A percentile compares a stretch with the other conserved stretches of the same genome.
These are phyloP conservation scores for Xyrauchen texanus DNA, from an alignment of 2,113 vertebrate genomes.

Conservation along the genomic window DNA sequence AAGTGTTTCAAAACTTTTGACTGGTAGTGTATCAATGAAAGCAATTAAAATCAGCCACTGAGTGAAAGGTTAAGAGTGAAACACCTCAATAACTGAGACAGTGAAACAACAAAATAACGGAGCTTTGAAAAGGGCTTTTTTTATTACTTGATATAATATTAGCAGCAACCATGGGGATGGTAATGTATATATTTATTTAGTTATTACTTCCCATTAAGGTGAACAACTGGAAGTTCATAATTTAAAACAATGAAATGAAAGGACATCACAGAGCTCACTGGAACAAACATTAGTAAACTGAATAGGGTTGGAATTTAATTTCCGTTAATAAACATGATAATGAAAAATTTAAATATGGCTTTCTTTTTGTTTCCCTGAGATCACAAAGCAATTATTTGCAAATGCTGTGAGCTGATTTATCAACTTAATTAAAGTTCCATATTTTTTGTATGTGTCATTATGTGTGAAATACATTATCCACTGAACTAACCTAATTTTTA, in stretches of 20 bases:
- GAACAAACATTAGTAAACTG: background rate
- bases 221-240: constrained; percentile 32
- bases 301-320: constrained; percentile 16
- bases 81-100: constrained; percentile 19
- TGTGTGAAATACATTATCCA: constrained; percentile 15
- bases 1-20: too few relatives aligned
- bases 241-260: constrained; percentile 11
- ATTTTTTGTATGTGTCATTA: constrained; percentile 27
- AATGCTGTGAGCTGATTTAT: constrained; percentile 47
- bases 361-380: constrained; percentile 36
- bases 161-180: background rate
- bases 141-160: constrained; percentile 35
- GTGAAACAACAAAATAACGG: constrained; percentile 19
- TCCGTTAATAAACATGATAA: constrained; percentile 49
- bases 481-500: background rate
- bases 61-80: constrained; percentile 25
- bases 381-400: constrained; percentile 55
- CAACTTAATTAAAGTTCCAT: constrained; percentile 50
- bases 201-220: constrained; percentile 9
- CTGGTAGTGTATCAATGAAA: background rate
- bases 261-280: constrained; percentile 12
- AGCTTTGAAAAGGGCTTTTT: constrained; percentile 40
- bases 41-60: background rate
- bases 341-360: constrained; percentile 53
- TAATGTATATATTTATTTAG: constrained; percentile 8